Evolutionary conservation across 2,888 invertebrate species (phyloP), one percentile per base, ranked within the genome.

Genomic region (Torymus aiolomorphi): DNA sequence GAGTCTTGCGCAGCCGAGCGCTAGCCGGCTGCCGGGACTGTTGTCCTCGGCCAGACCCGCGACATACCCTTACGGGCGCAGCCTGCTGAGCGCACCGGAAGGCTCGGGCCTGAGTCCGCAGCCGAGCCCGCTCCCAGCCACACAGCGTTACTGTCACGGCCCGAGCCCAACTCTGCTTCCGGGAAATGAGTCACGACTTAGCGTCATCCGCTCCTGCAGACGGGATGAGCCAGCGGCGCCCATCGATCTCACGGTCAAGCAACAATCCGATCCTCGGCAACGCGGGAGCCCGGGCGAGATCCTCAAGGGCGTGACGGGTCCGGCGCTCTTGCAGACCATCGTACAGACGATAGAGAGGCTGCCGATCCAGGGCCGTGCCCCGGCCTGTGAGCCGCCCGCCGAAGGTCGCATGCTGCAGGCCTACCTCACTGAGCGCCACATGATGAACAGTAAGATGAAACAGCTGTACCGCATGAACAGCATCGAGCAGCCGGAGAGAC

Each of bases 341-440:
- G 94, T 93, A 78, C 93, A 93, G 75, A 94, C 93, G 71, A 93
- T 94, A 82, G 93, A 94, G 77, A 92, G 93, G 85, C 89, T 93
- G 76, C 93, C 94, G 10, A 91, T 92, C 80, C 92, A 92, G 81
- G 76, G 59, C 3, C 90, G 91, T 80, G 92, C 93, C 80, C 31
- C 59, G 42, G 49, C 5, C 16, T 31, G 11, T 2, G n/a, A 3
- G 18, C 88, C 89, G 62, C 86, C 88, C 0, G 85, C 88, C 76
- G 93, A 94, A 62, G 93, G 94, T 56, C 93, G 93, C 8, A 93
- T 95, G 92, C 90, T 95, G 73, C 95, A 95, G 83, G 94, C 94
- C 0, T 95, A 95, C 89, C 92, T 95, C 70, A 95, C 94, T 1
- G 95, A 95, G 87, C 92, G 94, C 86, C 94, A 95, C 16, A 91